Base-by-base conservation (phyloP, 2,797 vertebrate genomes). In the Philypnodon macrostomus region DNA sequence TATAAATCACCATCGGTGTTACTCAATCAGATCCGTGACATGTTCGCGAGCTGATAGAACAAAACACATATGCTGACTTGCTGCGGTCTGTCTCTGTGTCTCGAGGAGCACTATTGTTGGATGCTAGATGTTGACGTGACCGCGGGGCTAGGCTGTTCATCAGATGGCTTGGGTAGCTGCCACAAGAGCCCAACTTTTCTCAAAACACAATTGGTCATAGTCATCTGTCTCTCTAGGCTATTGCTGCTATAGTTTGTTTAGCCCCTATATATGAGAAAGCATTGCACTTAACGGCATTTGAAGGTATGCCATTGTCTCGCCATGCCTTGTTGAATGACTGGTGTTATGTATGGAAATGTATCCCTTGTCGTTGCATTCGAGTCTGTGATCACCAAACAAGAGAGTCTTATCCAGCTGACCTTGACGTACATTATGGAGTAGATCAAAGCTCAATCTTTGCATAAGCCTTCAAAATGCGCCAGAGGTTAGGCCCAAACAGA, bases 131-230 rank as follows among this genome's bases (percentile, higher is more conserved):
- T 72, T 76, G n/a, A n/a, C 36, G 59, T 82, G 70, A 77, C 80
- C 78, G 66, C 54, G 1, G 81, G 84, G 72, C 68, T 5, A 35
- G 52, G 76, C 44, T 71, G 77, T 85, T 81, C 73, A 80, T 85
- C 83, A 81, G 73, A 61, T 58, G 65, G 57, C 75, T 68, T 80
- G 80, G 75, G 72, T 63, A 58, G 71, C 68, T 83, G 83, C 76
- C 81, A 80, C 39, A 67, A 71, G 76, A 74, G 59, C 71, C n/a
- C n/a, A 85, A 77, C 63, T 83, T 79, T 41, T 76, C 77, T 63
- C 61, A 80, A 80, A 84, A 86, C 75, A 83, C 77, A 69, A 77
- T 81, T 80, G 72, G 79, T 82, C 81, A 72, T 71, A 72, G 72
- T 79, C 58, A 57, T 63, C 62, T 67, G 70, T 80, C 70, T 67